Conservation (phyloP, 2,888 invertebrate species). For the Caenorhabditis drosophilae region DNA sequence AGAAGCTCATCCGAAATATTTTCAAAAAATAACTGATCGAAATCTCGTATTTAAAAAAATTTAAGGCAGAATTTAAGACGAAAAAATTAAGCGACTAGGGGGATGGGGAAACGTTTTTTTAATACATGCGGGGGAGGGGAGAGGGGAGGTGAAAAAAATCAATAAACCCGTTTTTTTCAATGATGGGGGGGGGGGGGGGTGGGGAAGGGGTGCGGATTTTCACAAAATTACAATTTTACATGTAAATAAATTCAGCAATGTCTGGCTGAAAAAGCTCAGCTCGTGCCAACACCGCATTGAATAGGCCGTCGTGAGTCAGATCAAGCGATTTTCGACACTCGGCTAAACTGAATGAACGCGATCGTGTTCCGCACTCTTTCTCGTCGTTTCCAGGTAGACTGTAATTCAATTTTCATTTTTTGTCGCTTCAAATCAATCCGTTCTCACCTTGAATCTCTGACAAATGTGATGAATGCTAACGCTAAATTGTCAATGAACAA, state of each 20-base stretch:
- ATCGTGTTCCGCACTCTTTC: conserved; percentile 43
- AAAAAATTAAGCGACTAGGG: neutral
- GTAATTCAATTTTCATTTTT: conserved; percentile 3
- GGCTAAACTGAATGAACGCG: conserved; percentile 41
- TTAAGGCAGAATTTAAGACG: neutral
- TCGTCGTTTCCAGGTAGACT: conserved; percentile 43
- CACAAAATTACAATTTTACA: conserved; percentile 15
- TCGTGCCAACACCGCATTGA: conserved; percentile 60
- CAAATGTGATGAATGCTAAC: conserved; percentile 49
- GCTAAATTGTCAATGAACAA: conserved; percentile 59
- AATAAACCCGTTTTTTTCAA: conserved; percentile 1
- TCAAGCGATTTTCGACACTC: conserved; percentile 49
- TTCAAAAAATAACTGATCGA: no score
- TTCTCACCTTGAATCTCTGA: conserved; percentile 54
- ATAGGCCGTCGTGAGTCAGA: conserved; percentile 46
- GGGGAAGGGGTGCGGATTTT: no score
- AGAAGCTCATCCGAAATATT: no score
- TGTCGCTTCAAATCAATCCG: no score
- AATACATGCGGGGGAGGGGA: no score
- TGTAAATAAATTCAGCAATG: conserved; percentile 59
- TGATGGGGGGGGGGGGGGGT: no score
- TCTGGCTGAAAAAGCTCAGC: conserved; percentile 58
- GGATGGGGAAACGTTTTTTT: no score
- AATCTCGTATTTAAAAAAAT: neutral
- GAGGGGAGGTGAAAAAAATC: neutral